These are phyloP conservation scores for Tortrix viridana DNA, from an alignment of 2,888 invertebrate species.

Conservation along the genomic window DNA sequence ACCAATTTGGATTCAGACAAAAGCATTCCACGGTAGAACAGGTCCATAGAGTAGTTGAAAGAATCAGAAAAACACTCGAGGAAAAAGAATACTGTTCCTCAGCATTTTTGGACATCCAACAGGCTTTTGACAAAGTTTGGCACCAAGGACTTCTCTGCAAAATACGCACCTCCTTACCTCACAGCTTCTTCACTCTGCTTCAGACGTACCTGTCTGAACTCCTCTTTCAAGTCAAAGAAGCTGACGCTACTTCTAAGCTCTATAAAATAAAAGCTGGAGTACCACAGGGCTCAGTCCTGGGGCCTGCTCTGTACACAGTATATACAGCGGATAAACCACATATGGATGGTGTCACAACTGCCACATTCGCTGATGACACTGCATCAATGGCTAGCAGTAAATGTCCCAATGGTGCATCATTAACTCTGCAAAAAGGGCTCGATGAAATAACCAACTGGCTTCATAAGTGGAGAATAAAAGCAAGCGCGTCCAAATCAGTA, in stretches of 20 bases:
- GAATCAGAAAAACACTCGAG: background rate
- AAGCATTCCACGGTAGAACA: constrained; percentile 19
- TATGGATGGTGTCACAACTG: background rate
- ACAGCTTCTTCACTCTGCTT: constrained; percentile 7
- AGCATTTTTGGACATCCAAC: too few species aligned
- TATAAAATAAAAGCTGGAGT: constrained; percentile 13
- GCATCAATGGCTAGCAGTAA: background rate
- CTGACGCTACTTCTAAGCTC: background rate
- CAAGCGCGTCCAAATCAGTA: constrained; percentile 8
- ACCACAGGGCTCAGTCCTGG: constrained; percentile 22
- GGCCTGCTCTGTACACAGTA: constrained; percentile 17
- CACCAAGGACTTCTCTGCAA: too few species aligned
- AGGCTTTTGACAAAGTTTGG: too few species aligned
- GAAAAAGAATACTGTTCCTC: constrained; percentile 9
- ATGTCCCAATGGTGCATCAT: background rate
- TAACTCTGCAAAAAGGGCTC: background rate
- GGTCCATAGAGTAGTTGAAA: constrained; percentile 29
- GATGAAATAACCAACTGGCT: constrained; percentile 10
- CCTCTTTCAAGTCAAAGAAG: constrained; percentile 8
- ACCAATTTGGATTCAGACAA: constrained; percentile 24
- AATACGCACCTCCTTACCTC: constrained; percentile 14
- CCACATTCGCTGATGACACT: constrained; percentile 23
- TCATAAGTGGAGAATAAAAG: constrained; percentile 19
- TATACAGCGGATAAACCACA: constrained; percentile 14
- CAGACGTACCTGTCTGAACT: constrained; percentile 9